phyloP scores from a whole-genome alignment of 1,140 invertebrate genomes.

The Myzus persicae region DNA sequence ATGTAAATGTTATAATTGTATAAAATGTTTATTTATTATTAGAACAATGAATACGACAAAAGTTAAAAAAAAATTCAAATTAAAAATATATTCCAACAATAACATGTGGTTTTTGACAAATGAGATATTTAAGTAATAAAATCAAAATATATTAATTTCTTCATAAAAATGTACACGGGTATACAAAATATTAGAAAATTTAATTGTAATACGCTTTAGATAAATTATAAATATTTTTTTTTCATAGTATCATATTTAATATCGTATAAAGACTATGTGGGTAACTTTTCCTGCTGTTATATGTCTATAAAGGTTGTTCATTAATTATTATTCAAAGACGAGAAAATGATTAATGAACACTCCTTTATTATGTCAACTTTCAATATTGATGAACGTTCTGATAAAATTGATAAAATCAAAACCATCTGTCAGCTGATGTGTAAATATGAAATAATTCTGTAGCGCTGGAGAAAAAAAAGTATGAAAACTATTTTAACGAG shows the following conservation, averaged over 20 bases:
- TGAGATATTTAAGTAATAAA: neutral
- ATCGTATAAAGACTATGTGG: neutral
- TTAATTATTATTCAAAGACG: neutral
- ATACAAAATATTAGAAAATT: too few relatives aligned
- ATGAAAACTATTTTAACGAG: neutral
- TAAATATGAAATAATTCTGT: neutral
- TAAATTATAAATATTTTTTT: too few relatives aligned
- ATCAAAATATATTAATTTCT: neutral
- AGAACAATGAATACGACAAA: neutral
- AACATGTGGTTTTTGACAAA: neutral
- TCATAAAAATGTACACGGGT: neutral
- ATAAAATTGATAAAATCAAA: slow-evolving; percentile 4
- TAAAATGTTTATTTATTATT: neutral
- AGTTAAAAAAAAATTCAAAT: too few relatives aligned
- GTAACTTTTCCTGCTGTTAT: neutral
- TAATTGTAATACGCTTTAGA: neutral
- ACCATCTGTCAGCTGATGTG: neutral
- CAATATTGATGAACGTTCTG: neutral
- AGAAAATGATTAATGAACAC: neutral
- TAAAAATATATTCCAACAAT: neutral
- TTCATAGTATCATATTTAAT: neutral
- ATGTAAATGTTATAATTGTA: too few relatives aligned
- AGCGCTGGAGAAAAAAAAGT: neutral
- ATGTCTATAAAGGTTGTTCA: neutral
- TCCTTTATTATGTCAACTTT: neutral